Evolutionary conservation across 2,797 vertebrate genomes (phyloP), one percentile per base, ranked within the genome.

Genomic region (Syngnathus rostellatus): DNA sequence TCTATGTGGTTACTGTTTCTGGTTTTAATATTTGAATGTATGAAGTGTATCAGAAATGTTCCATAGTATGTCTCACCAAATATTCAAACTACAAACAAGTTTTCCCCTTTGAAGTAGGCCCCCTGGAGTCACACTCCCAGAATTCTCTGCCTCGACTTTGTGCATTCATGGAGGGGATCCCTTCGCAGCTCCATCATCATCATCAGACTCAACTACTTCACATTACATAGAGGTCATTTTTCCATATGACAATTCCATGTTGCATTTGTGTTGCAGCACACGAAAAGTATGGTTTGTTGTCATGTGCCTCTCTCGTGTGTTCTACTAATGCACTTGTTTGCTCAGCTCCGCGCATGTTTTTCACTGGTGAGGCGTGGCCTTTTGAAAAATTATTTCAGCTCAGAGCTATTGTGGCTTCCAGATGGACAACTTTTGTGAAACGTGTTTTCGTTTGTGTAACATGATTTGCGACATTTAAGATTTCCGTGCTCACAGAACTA

Each of bases 341-440:
- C 58, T 74, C 66, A 68, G 55, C 63, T 63, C 41, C 2, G 16
- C 39, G 19, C 21, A 31, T 68, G 54, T 76, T 80, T 11, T 67
- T 68, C 11, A 58, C 63, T 58, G 21, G 11, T 12, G 17, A 70
- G 84, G 84, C 63, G 76, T 81, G 79, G 76, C 73, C 43, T 54
- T 84, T 82, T 81, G 57, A 80, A 70, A 72, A 74, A 62, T 58
- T 59, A 64, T 71, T 77, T 73, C 50, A 65, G 67, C 59, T 68
- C 25, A n/a, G 54, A 69, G 63, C 60, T 43, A 46, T 46, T 37
- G 38, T 59, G 68, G 55, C 59, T 53, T 76, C 45, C 48, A 63
- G 71, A 68, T 67, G 69, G 62, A 72, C 59, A 65, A 68, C 65
- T 74, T 48, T 40, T 65, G 0, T 53, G 63, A 72, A 70, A 43